These are phyloP conservation scores for Harlomillsia oculata DNA, from an alignment of 1,140 invertebrate species.

Conservation along the genomic window DNA sequence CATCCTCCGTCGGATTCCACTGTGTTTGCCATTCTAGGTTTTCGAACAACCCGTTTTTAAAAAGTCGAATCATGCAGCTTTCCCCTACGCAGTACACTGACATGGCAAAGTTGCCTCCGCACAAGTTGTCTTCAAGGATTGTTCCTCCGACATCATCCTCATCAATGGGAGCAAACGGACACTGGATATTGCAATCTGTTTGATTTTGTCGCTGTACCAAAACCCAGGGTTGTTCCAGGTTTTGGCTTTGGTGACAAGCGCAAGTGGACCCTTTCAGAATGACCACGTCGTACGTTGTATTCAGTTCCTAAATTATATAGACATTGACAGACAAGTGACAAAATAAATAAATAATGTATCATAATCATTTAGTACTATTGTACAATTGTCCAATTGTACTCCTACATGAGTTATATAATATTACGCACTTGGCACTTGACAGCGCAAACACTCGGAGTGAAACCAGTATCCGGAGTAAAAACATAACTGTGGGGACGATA, in stretches of 20 bases:
- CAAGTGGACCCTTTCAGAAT: neutral
- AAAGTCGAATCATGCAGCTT: neutral
- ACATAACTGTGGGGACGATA: no score
- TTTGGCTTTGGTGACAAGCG: neutral
- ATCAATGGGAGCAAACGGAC: neutral
- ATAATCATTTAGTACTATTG: no score
- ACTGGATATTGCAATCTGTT: no score
- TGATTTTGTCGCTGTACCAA: no score
- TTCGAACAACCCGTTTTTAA: neutral
- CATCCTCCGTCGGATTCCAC: neutral
- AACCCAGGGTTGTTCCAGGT: neutral
- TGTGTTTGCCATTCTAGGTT: neutral
- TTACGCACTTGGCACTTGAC: no score
- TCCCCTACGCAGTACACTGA: slow-evolving; percentile 2
- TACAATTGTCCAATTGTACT: no score
- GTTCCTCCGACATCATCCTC: neutral
- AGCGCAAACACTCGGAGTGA: no score
- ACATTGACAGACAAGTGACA: no score
- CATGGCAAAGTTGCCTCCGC: slow-evolving; percentile 7
- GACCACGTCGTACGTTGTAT: neutral
- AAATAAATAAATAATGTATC: no score
- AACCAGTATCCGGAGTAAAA: no score
- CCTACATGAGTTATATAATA: no score
- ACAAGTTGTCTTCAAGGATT: neutral
- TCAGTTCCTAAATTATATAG: no score